Evolutionary conservation across 2,888 invertebrate species (phyloP), one percentile per base, ranked within the genome.

Genomic region (Acronicta alni): DNA sequence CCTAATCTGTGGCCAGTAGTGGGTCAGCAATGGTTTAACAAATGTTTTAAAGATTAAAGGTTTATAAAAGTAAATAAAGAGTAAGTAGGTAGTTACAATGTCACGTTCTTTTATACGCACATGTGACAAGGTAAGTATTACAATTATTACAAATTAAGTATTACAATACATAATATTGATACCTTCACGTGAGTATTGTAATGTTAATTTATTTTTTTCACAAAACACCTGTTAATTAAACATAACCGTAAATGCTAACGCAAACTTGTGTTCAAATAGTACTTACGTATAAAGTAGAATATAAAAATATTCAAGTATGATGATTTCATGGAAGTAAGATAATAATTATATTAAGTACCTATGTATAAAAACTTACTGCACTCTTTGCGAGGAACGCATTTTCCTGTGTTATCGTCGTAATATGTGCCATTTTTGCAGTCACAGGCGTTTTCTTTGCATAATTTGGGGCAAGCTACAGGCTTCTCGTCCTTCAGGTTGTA

Each of bases 341-440:
- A n/a, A n/a, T n/a, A n/a, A n/a, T n/a, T n/a, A n/a, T n/a, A 5
- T 20, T 20, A 20, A 4, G 20, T n/a, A 32, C 14, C 3, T 3
- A n/a, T n/a, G n/a, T 39, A 57, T 47, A 39, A 51, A 32, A 39
- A 70, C 73, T 75, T 75, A 81, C 79, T 72, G 48, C 85, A 87
- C 3, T 83, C 14, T 18, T 70, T 57, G 9, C 71, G 61, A 12
- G 17, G 51, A 3, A 81, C 81, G 26, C 81, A 82, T 67, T 66
- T 70, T 0, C 41, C 23, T 1, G 23, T 47, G 12, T 60, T 65
- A 8, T 57, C 47, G 35, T 81, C 68, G 15, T 41, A 73, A 17
- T 66, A 68, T 41, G 46, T 77, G 0, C 72, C 79, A 2, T 62
- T 37, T 57, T 44, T 72, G 42, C 82, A 80, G 43, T 80, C 73